Base-by-base conservation (phyloP, 2,888 invertebrate species). In the Cephus rjabovi region DNA sequence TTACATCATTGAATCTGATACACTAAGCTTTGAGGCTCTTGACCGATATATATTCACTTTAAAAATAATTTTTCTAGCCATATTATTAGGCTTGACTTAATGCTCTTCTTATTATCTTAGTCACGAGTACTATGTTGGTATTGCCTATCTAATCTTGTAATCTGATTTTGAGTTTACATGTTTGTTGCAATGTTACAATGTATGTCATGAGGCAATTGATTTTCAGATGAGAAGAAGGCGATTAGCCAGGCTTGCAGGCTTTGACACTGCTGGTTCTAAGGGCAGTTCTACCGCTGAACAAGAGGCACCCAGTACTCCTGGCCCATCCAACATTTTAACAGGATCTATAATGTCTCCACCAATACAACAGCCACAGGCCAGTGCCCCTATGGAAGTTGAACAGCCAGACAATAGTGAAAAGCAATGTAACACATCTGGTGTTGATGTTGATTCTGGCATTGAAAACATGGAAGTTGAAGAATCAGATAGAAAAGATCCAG, bases 401-500 rank as follows among this genome's bases (percentile, higher is more conserved):
- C 56, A 56, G 56, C 23, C 56, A 23, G 94, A 94, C 79, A 92
- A 88, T 34, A 92, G 91, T 83, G 92, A 90, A 88, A 93, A 91
- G 80, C 92, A 90, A 81, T 92, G 91, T 74, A 93, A 92, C 83
- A 93, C 93, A 81, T 92, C 92, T 30, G 93, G 93, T 69, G 91
- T 93, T 35, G 95, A 95, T 89, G 94, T 94, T 68, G 95, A 95
- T 90, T 95, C 95, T 11, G 95, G 95, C 33, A 95, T 95, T 86
- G 96, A 96, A 90, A 95, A 95, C 85, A 96, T 96, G 96, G 96
- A 96, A 86, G 93, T 94, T 1, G 94, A 94, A 78, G 94, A 94
- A 75, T 87, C 89, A 0, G 92, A 91, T 79, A 88, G 90, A 76
- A 91, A 90, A 85, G 90, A 91, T 77, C 80, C 84, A 34, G 82